Evolutionary conservation across 30 jellyfish, hydroid and myxozoan species (phyloP), one percentile per base, ranked within the genome.

Genomic region (Aurelia aurita complex sp. Pacific): DNA sequence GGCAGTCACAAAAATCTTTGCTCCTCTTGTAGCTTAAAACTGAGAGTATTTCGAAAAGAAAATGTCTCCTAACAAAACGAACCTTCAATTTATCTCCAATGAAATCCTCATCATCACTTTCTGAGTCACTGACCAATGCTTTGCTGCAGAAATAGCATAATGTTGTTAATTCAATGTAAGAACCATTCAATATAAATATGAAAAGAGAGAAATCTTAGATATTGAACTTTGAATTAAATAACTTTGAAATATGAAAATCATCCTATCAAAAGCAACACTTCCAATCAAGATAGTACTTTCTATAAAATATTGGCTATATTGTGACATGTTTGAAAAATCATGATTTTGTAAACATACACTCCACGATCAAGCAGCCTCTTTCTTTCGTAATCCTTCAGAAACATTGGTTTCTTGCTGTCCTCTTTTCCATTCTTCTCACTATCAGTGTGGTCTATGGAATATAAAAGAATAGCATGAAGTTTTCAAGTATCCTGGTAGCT

Each of bases 121-220:
- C 97, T 46, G 96, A 85, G 69, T 92, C 98, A 88, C 98, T 92
- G 36, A 92, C 74, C 64, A 88, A 80, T 1, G 98, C 98, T 77
- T 92, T 87, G n/a, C 96, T 88, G 69, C 4, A 53, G 79, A 3
- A 42, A 35, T 42, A 83, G 69, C 36, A 71, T 10, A 82, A 38
- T 1, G 34, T 18, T 43, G 18, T 10, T 73, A 0, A 1, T 15
- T 17, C 23, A 34, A 18, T 1, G 8, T 4, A 14, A 40, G 6
- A 40, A 7, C 57, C 14, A 46, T 46, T 46, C 57, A 46, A 46
- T 46, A 46, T 5, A 38, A 38, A 38, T 7, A 46, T 46, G 2
- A 46, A 0, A 46, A 46, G 1, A 7, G 57, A 46, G 14, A 7
- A 2, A 9, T 46, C 14, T 46, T 46, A 1, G 14, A 46, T 14